These are phyloP conservation scores for Mastacembelus armatus DNA, from an alignment of 2,797 vertebrate species.

Conservation along the genomic window DNA sequence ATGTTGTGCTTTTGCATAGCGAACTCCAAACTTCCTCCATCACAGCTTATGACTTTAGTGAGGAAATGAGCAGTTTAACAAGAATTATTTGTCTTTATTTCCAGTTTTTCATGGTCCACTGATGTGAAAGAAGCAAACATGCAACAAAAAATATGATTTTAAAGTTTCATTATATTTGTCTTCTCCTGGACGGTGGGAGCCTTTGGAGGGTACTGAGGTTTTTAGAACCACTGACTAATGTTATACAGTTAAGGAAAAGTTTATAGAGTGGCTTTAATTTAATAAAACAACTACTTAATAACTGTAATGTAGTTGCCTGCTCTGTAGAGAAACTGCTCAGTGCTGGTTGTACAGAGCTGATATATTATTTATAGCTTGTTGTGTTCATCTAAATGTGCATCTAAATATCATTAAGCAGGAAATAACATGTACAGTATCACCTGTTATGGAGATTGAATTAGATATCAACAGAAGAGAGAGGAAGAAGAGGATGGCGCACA, in stretches of 20 bases:
- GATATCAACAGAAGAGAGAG: constrained; percentile 19
- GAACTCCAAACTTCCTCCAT: neutral
- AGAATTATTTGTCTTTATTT: neutral
- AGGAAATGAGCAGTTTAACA: neutral
- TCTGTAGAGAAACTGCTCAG: constrained; percentile 5
- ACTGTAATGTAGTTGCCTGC: constrained; percentile 14
- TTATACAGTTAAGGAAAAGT: neutral
- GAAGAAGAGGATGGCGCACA: constrained; percentile 10
- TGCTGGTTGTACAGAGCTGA: constrained; percentile 38
- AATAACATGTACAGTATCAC: constrained; percentile 52
- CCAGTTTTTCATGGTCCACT: neutral
- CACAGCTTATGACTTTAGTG: neutral
- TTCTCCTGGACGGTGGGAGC: neutral
- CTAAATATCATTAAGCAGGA: constrained; percentile 70
- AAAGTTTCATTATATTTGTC: too few species aligned
- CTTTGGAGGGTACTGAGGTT: neutral
- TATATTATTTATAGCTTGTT: constrained; percentile 59
- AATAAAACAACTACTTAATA: constrained; percentile 21
- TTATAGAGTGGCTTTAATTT: neutral
- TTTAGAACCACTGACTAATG: neutral
- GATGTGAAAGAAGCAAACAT: too few species aligned
- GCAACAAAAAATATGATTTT: too few species aligned
- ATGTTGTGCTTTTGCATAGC: too few species aligned
- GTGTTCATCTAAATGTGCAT: constrained; percentile 66
- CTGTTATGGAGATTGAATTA: constrained; percentile 44